phyloP scores from a whole-genome alignment of 2,888 invertebrate genomes.

The Cantharis rustica region DNA sequence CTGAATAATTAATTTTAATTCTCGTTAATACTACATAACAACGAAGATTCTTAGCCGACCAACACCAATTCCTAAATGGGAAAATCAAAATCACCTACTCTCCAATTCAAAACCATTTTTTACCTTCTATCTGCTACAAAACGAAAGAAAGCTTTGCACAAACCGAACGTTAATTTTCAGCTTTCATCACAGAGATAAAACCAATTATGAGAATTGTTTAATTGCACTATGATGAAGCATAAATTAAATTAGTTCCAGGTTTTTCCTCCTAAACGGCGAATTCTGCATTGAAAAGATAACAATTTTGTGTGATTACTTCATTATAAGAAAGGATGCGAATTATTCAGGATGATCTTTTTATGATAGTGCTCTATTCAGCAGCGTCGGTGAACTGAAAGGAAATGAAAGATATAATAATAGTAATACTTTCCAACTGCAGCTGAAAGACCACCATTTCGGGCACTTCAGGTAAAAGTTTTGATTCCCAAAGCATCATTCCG shows the following conservation, averaged over 20 bases:
- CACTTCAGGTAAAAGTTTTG: not conserved
- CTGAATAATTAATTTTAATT: not conserved
- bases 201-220: not conserved
- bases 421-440: not conserved
- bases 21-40: not conserved
- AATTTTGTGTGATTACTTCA: not conserved
- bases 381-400: not conserved
- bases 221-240: not conserved
- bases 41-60: not conserved
- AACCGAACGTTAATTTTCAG: not conserved
- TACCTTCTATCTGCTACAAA: not conserved
- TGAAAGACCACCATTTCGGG: not conserved
- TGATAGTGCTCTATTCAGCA: not conserved
- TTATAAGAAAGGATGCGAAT: not conserved
- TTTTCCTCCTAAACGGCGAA: not conserved
- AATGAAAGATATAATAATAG: not conserved
- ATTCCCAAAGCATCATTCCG: not conserved
- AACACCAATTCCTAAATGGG: not conserved
- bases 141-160: not conserved
- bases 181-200: not conserved
- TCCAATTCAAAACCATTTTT: no score
- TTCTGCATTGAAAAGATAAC: not conserved
- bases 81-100: not conserved
- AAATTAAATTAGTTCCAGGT: not conserved
- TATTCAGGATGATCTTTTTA: not conserved